Evolutionary conservation across 2,113 vertebrate genomes (phyloP), one percentile per base, ranked within the genome.

Genomic region (Monopterus albus): DNA sequence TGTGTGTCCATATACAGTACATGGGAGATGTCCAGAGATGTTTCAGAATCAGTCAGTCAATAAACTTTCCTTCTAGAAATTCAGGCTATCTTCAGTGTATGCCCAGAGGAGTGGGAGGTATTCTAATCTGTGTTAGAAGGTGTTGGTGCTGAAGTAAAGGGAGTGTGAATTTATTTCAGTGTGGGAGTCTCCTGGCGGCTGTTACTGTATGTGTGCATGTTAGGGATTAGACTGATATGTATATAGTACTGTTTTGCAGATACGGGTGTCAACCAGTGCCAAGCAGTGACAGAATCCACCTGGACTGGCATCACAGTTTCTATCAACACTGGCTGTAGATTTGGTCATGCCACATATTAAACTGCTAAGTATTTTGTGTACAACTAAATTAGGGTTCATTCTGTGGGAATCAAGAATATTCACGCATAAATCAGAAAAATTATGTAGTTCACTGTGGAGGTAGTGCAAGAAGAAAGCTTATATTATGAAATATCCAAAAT

Each of bases 51-150:
- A 86, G 39, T 85, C 56, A 60, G 74, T 78, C 78, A 76, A 58
- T 79, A 72, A 70, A 45, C 50, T 42, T 69, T 59, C 53, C 64
- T 47, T 53, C 14, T 35, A 46, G 47, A 64, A 64, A 78, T 40
- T 20, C 20, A 18, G 40, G 15, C 29, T 21, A 45, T 33, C 62
- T 47, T 21, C 8, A 58, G 20, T 12, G 71, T 45, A 31, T 60
- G 39, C 29, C 77, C 7, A 6, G 29, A 35, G 67, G 67, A 62
- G 74, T 45, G 75, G 64, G 60, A 75, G 51, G 60, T 72, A 75
- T 84, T 82, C 82, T 83, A 82, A 75, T 85, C 47, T 69, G 63
- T 70, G 62, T 71, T 53, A 67, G 76, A 46, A 64, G 77, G 66
- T 75, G n/a, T n/a, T n/a, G 39, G 81, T 79, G 82, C 73, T 72